phyloP scores from a whole-genome alignment of 2,113 vertebrate species.

The Phainopepla nitens region DNA sequence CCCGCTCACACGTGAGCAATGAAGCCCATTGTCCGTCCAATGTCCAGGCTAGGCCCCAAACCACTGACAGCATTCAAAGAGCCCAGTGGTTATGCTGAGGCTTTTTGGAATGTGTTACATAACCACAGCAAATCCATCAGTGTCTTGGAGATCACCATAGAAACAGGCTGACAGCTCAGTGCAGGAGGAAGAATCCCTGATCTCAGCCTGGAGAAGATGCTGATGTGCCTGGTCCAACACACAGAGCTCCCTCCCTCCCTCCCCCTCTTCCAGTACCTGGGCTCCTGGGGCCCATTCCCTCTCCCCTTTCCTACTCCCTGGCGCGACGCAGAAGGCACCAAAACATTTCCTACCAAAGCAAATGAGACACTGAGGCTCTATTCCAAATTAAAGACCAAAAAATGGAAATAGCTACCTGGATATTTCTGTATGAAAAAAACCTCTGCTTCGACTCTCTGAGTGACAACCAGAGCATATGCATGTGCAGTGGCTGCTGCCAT shows the following conservation, averaged over 20 bases:
- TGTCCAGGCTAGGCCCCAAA: neutral
- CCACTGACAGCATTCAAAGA: neutral
- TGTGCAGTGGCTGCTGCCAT: neutral
- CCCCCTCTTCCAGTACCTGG: neutral
- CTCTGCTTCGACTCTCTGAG: neutral
- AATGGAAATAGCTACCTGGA: neutral
- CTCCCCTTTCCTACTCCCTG: neutral
- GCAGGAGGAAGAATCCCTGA: neutral
- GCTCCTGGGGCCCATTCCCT: rapidly evolving
- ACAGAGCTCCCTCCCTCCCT: neutral
- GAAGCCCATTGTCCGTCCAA: neutral
- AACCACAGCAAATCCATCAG: neutral
- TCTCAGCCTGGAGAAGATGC: neutral
- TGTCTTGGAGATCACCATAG: slow-evolving; percentile 37
- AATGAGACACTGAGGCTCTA: neutral
- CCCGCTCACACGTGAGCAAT: rapidly evolving
- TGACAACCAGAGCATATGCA: neutral
- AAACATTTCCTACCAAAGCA: neutral
- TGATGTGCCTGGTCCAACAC: neutral
- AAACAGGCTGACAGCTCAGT: neutral
- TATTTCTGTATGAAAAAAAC: neutral
- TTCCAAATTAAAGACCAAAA: neutral
- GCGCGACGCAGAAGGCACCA: neutral
- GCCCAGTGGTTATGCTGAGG: neutral
- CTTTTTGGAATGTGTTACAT: neutral